Base-by-base conservation (phyloP, 2,888 invertebrate species). In the Pollenia griseotomentosa region DNA sequence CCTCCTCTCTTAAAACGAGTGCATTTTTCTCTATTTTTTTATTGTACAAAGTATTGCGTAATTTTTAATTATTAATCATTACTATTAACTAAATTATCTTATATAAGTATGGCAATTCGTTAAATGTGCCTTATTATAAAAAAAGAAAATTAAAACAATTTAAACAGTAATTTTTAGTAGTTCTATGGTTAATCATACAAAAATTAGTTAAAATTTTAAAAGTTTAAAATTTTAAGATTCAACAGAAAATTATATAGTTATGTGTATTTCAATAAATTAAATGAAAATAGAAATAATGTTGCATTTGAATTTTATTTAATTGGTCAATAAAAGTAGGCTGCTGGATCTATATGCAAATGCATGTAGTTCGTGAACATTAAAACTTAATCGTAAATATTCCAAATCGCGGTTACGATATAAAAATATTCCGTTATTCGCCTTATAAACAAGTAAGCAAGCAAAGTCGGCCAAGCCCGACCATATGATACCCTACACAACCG, bases 41-140 rank as follows among this genome's bases (percentile, higher is more conserved):
- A 68, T 63, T 86, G 86, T 86, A 86, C 70, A 86, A 86, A 86
- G 57, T 83, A 83, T 83, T 68, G 44, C 66, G 4, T 80, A 85
- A 16, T 19, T 68, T 59, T 74, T 66, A 70, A 71, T 48, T 61
- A 55, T 68, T 61, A 57, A 57, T 79, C 63, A 11, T 80, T 65
- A 51, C 12, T 46, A 71, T 33, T 53, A 46, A 44, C 70, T 48
- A 33, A 23, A 48, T 42, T 59, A 68, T 6, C 19, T 14, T 59
- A 46, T 10, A 61, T 42, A n/a, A 61, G n/a, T 46, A 71, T 61
- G 78, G 86, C 82, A 83, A 80, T 74, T 61, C 48, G 40, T 51
- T 12, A 63, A 79, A 74, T 46, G 83, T 83, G 83, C 86, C 86
- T 86, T 86, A 83, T 61, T 66, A 19, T 3, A 48, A 68, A n/a